Conservation (phyloP, 2,888 invertebrate genomes). For the Lithosia quadra region DNA sequence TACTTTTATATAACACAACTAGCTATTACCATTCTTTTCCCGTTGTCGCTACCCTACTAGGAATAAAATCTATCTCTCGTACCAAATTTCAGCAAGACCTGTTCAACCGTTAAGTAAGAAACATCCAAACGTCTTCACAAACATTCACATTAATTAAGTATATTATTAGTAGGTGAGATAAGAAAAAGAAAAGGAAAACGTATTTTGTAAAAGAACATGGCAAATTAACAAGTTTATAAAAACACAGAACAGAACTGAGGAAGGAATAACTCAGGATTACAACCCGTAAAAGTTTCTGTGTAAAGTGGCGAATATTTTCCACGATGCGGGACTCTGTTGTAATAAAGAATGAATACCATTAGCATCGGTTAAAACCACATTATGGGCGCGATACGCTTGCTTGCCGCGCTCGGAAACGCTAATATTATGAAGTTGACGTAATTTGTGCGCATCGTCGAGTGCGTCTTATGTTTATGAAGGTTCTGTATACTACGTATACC, state of each 20-base stretch:
- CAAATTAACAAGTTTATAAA: not conserved
- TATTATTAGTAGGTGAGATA: too few species aligned
- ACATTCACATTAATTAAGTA: too few species aligned
- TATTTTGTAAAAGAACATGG: too few species aligned
- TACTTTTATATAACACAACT: too few species aligned
- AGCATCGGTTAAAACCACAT: conserved; percentile 84
- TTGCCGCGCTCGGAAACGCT: conserved; percentile 63
- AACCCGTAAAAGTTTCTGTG: conserved; percentile 20
- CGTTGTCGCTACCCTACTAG: too few species aligned
- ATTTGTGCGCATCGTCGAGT: conserved; percentile 56
- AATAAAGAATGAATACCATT: conserved; percentile 71
- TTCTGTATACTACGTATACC: conserved; percentile 46
- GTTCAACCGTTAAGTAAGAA: too few species aligned
- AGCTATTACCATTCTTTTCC: too few species aligned
- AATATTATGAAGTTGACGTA: conserved; percentile 72
- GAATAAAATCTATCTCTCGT: too few species aligned
- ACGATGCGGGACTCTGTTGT: conserved; percentile 38
- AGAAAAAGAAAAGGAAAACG: too few species aligned
- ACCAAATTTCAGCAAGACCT: too few species aligned
- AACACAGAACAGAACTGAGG: not conserved
- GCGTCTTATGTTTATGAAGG: conserved; percentile 32
- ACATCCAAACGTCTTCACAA: too few species aligned
- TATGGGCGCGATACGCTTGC: conserved; percentile 74
- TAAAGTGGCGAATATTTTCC: conserved; percentile 46
- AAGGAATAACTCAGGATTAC: not conserved